Conservation (phyloP, 2,888 invertebrate species). For the Leptopterna dolabrata region DNA sequence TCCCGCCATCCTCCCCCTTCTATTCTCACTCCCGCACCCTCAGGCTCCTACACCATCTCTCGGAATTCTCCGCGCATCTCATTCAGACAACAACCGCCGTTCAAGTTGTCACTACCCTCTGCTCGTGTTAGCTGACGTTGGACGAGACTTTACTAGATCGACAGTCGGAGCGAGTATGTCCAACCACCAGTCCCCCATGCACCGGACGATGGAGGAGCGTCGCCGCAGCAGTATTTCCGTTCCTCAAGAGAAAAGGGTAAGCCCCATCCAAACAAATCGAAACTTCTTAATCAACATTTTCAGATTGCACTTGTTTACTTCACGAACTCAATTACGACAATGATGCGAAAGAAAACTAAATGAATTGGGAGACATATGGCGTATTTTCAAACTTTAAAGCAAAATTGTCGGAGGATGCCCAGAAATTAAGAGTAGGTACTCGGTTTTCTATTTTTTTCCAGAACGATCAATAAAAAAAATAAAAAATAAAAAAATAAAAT, state of each 20-base stretch:
- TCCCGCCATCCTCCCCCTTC: neutral
- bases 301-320: neutral
- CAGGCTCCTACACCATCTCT: neutral
- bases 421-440: no score
- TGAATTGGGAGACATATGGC: no score
- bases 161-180: neutral
- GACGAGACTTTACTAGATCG: neutral
- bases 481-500: no score
- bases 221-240: constrained; percentile 51
- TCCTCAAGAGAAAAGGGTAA: constrained; percentile 55
- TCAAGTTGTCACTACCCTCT: neutral
- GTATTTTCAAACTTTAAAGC: no score
- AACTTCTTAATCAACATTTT: neutral
- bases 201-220: constrained; percentile 45
- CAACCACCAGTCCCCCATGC: constrained; percentile 20
- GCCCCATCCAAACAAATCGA: neutral
- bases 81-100: neutral
- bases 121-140: neutral
- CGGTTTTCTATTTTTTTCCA: no score
- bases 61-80: neutral
- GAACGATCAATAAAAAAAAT: no score
- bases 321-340: neutral
- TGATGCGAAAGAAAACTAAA: no score
- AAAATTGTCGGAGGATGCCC: no score
- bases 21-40: neutral